Conservation (phyloP, 92 coral and sea anemone genomes). For the Porites evermanni region DNA sequence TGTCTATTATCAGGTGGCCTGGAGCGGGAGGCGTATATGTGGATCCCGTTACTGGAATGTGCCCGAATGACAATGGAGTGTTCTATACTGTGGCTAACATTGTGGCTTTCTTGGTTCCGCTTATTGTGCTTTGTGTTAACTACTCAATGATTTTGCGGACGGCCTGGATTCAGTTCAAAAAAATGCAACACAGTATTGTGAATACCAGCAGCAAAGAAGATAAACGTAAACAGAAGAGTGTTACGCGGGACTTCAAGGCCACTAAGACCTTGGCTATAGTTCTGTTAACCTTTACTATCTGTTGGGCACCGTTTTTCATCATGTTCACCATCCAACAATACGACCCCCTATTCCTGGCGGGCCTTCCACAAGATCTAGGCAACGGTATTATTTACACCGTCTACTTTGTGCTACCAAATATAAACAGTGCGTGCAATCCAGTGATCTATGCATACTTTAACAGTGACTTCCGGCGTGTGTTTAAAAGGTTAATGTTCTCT, state of each 20-base stretch:
- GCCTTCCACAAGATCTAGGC: conserved; percentile 36
- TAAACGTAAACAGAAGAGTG: conserved; percentile 57
- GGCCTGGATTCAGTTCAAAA: conserved; percentile 90
- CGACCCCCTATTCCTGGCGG: conserved; percentile 1
- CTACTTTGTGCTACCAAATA: conserved; percentile 75
- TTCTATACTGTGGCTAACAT: conserved; percentile 92
- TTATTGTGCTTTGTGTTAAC: conserved; percentile 74
- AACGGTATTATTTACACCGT: conserved; percentile 40
- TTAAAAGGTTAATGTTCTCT: conserved; percentile 77
- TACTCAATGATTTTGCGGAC: conserved; percentile 83
- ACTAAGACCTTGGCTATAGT: conserved; percentile 94
- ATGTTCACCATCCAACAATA: conserved; percentile 79
- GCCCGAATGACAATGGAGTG: conserved; percentile 73
- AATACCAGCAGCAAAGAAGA: conserved; percentile 62
- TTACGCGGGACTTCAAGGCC: conserved; percentile 88
- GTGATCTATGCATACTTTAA: conserved; percentile 96
- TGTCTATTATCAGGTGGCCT: conserved; percentile 77
- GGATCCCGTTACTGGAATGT: conserved; percentile 1
- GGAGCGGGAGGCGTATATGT: conserved; percentile 42
- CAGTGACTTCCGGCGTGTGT: conserved; percentile 86
- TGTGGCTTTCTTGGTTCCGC: conserved; percentile 87
- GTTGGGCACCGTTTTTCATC: conserved; percentile 97
- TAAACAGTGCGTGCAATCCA: conserved; percentile 95
- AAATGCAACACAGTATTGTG: conserved; percentile 70
- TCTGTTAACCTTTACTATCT: conserved; percentile 86